Evolutionary conservation across 1,140 invertebrate species (phyloP).

Genomic region (Mycetomoellerius zeteki): DNA sequence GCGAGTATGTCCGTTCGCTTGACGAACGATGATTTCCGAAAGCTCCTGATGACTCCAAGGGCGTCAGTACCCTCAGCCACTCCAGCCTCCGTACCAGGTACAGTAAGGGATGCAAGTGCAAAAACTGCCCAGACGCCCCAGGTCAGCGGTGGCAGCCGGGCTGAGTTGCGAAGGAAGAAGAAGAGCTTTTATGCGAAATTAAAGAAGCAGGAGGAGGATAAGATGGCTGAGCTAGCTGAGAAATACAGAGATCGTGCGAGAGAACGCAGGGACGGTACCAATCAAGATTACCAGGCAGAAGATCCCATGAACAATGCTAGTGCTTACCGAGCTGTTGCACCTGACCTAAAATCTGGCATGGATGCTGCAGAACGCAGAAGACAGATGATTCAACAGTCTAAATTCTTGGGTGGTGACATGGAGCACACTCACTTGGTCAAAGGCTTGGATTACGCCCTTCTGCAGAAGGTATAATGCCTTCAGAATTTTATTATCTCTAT

Average conservation of each 20-base stretch:
- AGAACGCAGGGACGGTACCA: conserved; percentile 96
- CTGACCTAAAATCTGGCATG: conserved; percentile 96
- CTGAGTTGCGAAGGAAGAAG: conserved; percentile 92
- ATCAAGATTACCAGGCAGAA: conserved; percentile 93
- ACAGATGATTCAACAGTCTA: conserved; percentile 99
- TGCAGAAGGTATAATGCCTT: conserved; percentile 95
- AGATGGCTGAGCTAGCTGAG: conserved; percentile 97
- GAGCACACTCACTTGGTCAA: conserved; percentile 99
- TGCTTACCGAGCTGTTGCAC: conserved; percentile 97
- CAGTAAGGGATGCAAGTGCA: conserved; percentile 89
- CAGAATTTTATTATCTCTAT: conserved; percentile 1
- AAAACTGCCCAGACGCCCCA: conserved; percentile 86
- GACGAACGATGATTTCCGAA: conserved; percentile 99
- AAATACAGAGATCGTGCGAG: conserved; percentile 98
- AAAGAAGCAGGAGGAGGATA: conserved; percentile 98
- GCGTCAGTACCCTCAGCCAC: conserved; percentile 89
- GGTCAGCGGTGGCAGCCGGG: conserved; percentile 88
- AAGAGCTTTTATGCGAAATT: conserved; percentile 97
- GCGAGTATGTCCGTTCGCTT: conserved; percentile 90
- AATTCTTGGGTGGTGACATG: conserved; percentile 99
- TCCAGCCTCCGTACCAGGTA: conserved; percentile 84
- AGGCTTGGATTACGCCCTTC: conserved; percentile 99
- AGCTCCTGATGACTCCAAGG: conserved; percentile 97
- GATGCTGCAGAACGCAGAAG: conserved; percentile 98
- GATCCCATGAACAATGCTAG: conserved; percentile 96